A percentile compares a stretch with the other conserved stretches of the same genome.
These are phyloP conservation scores for Drosophila saltans DNA, from an alignment of 1,140 invertebrate species.

Conservation along the genomic window DNA sequence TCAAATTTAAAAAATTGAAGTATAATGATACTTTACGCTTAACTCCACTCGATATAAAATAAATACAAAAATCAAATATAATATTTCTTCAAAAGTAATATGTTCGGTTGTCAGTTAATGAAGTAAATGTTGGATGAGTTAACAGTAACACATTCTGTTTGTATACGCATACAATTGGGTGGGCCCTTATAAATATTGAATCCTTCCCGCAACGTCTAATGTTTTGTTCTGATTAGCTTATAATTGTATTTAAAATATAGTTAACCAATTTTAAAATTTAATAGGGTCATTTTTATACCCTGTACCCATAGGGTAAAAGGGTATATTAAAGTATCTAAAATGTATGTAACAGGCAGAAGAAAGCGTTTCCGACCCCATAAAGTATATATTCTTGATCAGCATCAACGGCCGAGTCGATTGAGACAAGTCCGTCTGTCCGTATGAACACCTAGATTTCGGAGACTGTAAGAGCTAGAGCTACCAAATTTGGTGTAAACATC, in stretches of 20 bases:
- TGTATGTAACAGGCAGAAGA: too few relatives aligned
- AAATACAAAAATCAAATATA: constrained; percentile 32
- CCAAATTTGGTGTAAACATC: too few relatives aligned
- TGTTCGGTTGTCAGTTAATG: constrained; percentile 73
- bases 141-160: constrained; percentile 40
- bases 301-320: too few relatives aligned
- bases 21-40: constrained; percentile 33
- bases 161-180: constrained; percentile 26
- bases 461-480: too few relatives aligned
- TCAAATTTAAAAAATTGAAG: constrained; percentile 39
- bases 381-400: too few relatives aligned
- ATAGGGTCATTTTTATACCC: too few relatives aligned
- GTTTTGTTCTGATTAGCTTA: constrained; percentile 65
- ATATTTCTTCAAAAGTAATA: constrained; percentile 27
- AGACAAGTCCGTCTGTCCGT: too few relatives aligned
- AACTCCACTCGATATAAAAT: constrained; percentile 14
- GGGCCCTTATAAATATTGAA: neutral
- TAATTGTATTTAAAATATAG: constrained; percentile 18
- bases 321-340: too few relatives aligned
- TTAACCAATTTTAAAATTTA: too few relatives aligned
- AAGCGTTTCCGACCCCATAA: too few relatives aligned
- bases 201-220: constrained; percentile 33
- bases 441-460: too few relatives aligned
- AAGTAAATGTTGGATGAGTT: constrained; percentile 65
- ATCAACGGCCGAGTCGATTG: too few relatives aligned